Conservation (phyloP, 92 coral and sea anemone genomes). For the Chrysogorgia sp. region DNA sequence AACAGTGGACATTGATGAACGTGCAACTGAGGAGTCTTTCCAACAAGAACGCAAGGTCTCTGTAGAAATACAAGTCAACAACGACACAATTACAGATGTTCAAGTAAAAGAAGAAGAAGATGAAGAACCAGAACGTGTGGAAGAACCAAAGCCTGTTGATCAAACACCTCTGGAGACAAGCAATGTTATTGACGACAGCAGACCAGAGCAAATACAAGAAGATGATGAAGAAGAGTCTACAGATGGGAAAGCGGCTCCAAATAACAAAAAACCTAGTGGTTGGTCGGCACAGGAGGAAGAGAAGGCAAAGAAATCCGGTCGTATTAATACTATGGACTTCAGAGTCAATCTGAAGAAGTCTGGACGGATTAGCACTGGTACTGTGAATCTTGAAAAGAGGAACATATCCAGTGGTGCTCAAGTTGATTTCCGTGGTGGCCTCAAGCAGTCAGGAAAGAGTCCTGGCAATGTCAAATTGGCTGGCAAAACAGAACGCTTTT, state of each 20-base stretch:
- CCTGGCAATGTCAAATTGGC: background rate
- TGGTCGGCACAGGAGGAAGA: constrained; percentile 19
- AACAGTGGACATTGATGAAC: constrained; percentile 1
- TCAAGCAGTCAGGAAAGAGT: constrained; percentile 64
- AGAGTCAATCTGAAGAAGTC: constrained; percentile 36
- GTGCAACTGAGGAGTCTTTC: background rate
- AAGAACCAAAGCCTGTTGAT: background rate
- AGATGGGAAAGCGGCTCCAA: background rate
- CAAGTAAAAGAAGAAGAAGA: background rate
- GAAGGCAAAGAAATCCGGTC: constrained; percentile 22
- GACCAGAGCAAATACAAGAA: background rate
- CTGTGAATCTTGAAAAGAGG: constrained; percentile 29
- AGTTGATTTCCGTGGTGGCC: constrained; percentile 70
- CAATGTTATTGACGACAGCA: background rate
- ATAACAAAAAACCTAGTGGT: background rate
- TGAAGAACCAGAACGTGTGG: background rate
- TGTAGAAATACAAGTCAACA: background rate
- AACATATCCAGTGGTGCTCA: constrained; percentile 51
- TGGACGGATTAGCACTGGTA: background rate
- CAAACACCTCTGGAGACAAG: background rate
- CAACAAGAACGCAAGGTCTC: background rate
- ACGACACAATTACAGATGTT: background rate
- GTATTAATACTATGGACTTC: constrained; percentile 16
- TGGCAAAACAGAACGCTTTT: background rate
- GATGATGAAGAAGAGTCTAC: background rate